Conservation (phyloP, 2,888 invertebrate species). For the Abrostola tripartita region DNA sequence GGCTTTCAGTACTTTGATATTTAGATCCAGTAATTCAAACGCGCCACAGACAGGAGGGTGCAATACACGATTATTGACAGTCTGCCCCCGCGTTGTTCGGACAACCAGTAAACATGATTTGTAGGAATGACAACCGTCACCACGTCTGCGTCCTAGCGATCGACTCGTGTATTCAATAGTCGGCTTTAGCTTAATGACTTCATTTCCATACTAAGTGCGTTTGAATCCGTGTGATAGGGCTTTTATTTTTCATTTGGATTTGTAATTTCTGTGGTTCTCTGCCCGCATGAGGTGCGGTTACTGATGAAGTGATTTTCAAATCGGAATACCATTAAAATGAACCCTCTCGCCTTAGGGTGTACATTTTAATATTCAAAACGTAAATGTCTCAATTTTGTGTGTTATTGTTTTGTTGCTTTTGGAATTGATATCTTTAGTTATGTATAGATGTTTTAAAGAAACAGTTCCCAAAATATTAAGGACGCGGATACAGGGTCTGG, state of each 20-base stretch:
- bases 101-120: conserved; percentile 72
- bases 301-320: conserved; percentile 18
- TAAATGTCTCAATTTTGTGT: conserved; percentile 1
- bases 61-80: conserved; percentile 68
- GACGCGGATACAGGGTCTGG: too few relatives aligned
- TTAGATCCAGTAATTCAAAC: conserved; percentile 44
- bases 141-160: conserved; percentile 31
- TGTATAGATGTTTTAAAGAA: not conserved
- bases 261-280: conserved; percentile 8
- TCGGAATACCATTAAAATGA: not conserved
- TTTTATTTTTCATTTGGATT: conserved; percentile 42
- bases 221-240: conserved; percentile 24
- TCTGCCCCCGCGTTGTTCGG: conserved; percentile 62
- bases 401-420: not conserved
- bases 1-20: not conserved
- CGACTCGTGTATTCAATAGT: conserved; percentile 44
- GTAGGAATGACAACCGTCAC: conserved; percentile 63
- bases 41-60: conserved; percentile 55
- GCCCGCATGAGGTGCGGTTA: conserved; percentile 6
- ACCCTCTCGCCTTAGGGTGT: conserved; percentile 4
- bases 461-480: not conserved
- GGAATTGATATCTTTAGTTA: not conserved
- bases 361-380: conserved; percentile 2
- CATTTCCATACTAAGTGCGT: conserved; percentile 55
- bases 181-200: conserved; percentile 56